Evolutionary conservation across 2,888 invertebrate species (phyloP), one percentile per base, ranked within the genome.

Genomic region (Uropetala carovei): DNA sequence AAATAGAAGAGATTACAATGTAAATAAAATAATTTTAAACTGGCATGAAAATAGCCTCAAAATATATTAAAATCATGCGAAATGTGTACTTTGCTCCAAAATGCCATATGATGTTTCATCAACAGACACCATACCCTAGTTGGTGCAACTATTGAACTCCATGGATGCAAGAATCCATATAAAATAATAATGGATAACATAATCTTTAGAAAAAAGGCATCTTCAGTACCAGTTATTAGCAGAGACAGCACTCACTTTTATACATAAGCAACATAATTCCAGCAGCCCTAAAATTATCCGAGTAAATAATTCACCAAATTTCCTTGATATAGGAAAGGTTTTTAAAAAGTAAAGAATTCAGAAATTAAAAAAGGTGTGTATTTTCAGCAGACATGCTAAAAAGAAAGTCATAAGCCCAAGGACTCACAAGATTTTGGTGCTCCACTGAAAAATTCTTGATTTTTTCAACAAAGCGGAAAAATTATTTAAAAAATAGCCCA

Each of bases 351-450:
- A 89, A 64, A 64, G 43, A 64, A 89, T 43, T 43, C 14, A 18
- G 30, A 8, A 18, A 89, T 18, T 13, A 27, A 60, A 11, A 60
- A 89, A 68, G 16, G 64, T 64, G 64, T 64, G 16, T 56, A 64
- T 30, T 64, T 18, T 64, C 60, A 89, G 64, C 64, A 43, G 43
- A 18, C 89, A 89, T 89, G 89, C 89, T 89, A 30, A 89, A 64
- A 89, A 89, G 64, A 43, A 64, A n/a, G 8, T 27, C 27, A 8
- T 60, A 75, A 89, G 89, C 89, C 89, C 60, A 89, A 89, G 89
- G 89, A 60, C 89, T 89, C 89, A 89, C 60, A 68, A 68, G 68
- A 89, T 64, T 30, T 64, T 89, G 64, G 89, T 89, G 89, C 89
- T 89, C 56, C 89, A 64, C 30, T 89, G 59, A 22, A 59, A 4